phyloP scores from a whole-genome alignment of 2,888 invertebrate genomes.

The Cancer borealis region DNA sequence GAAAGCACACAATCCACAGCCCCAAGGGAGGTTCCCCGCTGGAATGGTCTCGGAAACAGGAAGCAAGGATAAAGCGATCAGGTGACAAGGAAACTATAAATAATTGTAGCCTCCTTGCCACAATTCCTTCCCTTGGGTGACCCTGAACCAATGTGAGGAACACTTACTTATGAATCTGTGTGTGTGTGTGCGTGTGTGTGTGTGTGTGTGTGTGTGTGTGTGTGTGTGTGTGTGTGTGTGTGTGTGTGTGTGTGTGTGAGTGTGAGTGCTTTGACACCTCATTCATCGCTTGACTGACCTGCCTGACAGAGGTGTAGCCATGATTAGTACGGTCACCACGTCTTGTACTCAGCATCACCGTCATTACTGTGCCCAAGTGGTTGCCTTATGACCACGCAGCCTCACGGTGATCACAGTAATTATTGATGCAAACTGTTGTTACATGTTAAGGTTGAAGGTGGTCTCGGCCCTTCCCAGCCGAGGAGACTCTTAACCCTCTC shows the following conservation, averaged over 20 bases:
- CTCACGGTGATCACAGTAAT: background rate
- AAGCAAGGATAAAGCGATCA: slow-evolving; percentile 40
- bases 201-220: no score
- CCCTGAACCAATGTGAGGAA: background rate
- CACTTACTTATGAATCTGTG: background rate
- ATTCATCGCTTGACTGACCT: background rate
- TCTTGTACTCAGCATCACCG: background rate
- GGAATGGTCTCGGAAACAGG: slow-evolving; percentile 38
- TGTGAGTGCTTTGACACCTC: background rate
- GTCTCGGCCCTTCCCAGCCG: no score
- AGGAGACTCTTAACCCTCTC: background rate
- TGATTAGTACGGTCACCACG: background rate
- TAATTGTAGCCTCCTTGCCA: slow-evolving; percentile 7
- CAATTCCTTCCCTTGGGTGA: background rate
- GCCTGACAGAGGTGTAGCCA: background rate
- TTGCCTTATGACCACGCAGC: background rate
- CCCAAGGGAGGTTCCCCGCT: background rate
- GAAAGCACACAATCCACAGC: background rate
- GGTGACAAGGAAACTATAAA: slow-evolving; percentile 31
- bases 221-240: background rate
- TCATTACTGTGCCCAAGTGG: background rate
- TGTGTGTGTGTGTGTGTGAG: no score
- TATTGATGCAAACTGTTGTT: background rate
- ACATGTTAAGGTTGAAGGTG: no score
- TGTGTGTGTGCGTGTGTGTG: background rate